Evolutionary conservation across 2,113 vertebrate species (phyloP).

Genomic region (Lagenorhynchus albirostris): DNA sequence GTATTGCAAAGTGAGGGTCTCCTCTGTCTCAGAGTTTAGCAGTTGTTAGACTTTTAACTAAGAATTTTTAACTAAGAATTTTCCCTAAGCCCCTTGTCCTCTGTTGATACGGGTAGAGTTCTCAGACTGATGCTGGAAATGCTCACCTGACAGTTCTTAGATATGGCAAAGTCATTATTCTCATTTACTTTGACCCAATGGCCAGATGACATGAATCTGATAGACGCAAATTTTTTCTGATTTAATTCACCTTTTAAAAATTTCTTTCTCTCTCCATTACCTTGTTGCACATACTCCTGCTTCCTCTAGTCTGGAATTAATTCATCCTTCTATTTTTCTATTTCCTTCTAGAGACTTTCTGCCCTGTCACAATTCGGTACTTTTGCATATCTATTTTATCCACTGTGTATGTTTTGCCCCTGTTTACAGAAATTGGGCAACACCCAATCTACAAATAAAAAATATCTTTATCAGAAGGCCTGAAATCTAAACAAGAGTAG

Average conservation of each 20-base stretch:
- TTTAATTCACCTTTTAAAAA: neutral
- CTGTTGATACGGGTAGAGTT: neutral
- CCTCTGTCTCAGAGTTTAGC: neutral
- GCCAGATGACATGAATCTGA: neutral
- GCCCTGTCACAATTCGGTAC: neutral
- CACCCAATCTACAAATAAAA: neutral
- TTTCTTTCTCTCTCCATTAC: neutral
- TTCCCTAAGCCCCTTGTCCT: neutral
- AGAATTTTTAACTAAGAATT: neutral
- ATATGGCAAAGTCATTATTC: neutral
- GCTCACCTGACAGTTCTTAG: neutral
- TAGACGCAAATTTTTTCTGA: neutral
- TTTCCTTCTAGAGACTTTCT: neutral
- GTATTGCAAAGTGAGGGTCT: neutral
- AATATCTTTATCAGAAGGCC: neutral
- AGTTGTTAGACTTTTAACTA: neutral
- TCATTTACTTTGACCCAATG: neutral
- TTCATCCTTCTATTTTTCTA: neutral
- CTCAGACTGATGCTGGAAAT: neutral
- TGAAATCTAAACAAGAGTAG: neutral
- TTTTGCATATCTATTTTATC: neutral
- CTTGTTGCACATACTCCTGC: neutral
- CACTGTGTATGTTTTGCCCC: neutral
- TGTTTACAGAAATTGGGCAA: neutral
- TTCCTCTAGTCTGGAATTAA: neutral